phyloP scores from a whole-genome alignment of 2,797 vertebrate species.

The Phoebastria nigripes region DNA sequence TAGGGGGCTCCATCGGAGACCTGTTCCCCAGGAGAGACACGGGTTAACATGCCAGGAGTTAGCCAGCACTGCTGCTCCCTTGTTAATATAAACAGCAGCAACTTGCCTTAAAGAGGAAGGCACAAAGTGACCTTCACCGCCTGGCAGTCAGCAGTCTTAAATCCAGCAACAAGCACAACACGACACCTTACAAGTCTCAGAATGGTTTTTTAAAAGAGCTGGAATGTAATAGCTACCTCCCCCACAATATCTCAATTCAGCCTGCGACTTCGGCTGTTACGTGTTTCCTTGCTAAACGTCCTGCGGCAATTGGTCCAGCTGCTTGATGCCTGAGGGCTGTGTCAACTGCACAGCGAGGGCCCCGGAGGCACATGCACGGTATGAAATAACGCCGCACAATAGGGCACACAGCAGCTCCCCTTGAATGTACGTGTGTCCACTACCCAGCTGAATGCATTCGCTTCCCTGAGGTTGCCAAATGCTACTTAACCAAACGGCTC shows the following conservation, averaged over 20 bases:
- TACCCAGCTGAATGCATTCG: rapidly evolving
- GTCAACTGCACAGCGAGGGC: not conserved
- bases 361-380: rapidly evolving
- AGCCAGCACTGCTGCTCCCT: not conserved
- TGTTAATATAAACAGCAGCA: not conserved
- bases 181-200: not conserved
- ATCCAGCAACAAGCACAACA: not conserved
- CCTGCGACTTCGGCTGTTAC: rapidly evolving
- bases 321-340: not conserved
- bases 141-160: not conserved
- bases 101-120: not conserved
- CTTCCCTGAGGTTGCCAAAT: not conserved
- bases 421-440: rapidly evolving
- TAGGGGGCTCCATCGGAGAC: not conserved
- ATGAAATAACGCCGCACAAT: rapidly evolving
- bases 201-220: not conserved
- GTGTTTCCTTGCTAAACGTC: not conserved
- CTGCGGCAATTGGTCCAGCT: not conserved
- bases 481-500: not conserved
- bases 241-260: not conserved
- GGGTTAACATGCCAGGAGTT: not conserved
- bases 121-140: not conserved
- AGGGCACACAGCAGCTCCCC: not conserved
- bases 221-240: not conserved
- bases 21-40: not conserved